Conservation (phyloP, 2,888 invertebrate species). For the Coelogynopora nodosa region DNA sequence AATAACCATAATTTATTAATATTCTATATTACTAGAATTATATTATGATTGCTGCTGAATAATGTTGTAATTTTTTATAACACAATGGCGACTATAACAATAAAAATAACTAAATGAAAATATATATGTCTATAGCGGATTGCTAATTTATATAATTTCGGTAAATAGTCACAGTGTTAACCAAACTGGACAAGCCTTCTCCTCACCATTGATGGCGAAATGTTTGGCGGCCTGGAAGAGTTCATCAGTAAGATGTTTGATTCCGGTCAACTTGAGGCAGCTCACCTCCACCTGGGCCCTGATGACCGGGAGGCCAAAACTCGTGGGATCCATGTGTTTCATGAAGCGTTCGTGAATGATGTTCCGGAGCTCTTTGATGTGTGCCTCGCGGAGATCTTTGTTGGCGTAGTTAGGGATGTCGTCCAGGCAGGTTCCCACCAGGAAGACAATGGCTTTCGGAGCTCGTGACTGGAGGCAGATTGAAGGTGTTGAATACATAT, state of each 20-base stretch:
- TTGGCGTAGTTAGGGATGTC: constrained; percentile 59
- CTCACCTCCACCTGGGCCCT: constrained; percentile 22
- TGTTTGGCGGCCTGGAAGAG: background rate
- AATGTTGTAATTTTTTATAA: no score
- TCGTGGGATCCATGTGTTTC: constrained; percentile 43
- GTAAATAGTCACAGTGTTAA: no score
- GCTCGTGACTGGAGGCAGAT: constrained; percentile 68
- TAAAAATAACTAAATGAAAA: no score
- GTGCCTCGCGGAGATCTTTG: background rate
- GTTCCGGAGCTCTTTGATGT: constrained; percentile 34
- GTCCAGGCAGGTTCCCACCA: constrained; percentile 93
- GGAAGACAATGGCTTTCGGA: constrained; percentile 89
- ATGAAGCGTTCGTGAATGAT: constrained; percentile 68
- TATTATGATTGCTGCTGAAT: no score
- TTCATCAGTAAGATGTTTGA: background rate
- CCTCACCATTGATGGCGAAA: no score
- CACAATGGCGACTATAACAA: no score
- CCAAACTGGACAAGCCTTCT: no score
- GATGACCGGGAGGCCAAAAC: constrained; percentile 8
- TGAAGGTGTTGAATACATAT: no score
- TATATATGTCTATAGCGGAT: no score
- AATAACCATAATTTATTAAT: no score
- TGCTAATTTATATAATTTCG: no score
- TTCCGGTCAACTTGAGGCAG: background rate
- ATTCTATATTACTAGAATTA: no score